Evolutionary conservation across 2,888 invertebrate genomes (phyloP), one percentile per base, ranked within the genome.

Genomic region (Cheilosia pagana): DNA sequence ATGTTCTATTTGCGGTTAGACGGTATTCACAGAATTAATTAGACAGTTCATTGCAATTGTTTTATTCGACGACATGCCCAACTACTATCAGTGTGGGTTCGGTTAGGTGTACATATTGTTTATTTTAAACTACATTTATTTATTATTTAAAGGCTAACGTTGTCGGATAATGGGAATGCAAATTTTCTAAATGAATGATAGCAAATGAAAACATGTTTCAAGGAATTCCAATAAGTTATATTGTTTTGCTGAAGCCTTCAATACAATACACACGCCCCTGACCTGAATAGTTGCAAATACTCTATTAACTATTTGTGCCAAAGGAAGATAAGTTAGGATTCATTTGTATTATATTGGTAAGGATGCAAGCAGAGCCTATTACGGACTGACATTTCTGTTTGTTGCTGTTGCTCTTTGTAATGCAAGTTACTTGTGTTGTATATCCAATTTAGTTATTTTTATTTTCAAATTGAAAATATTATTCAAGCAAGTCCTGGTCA

Each of bases 1-100:
- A 19, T 52, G 28, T 52, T 71, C 14, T 52, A 59, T 23, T 72
- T 74, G 48, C 28, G 16, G 62, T 55, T 67, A 39, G 21, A 62
- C 3, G 45, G 60, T 67, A 63, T 67, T 81, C 63, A 63, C 41
- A 50, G 57, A 39, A 59, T 70, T 75, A 75, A 75, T 75, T 76
- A 53, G 60, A 65, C 63, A 39, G 52, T 76, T 41, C 31, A 59
- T 60, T 71, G 67, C 45, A 55, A 55, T 43, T 62, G 62, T 71
- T 59, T 52, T 35, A 21, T 52, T 71, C 35, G 21, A 35, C 2
- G 12, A 14, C 43, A 23, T 14, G 23, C 19, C 28, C 19, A n/a
- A 35, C 14, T 39, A 16, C 19, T 19, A 41, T 52, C 12, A 14
- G 12, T 70, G 19, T 70, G 48, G 71, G 60, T 28, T 28, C 28